These are phyloP conservation scores for Novumbra hubbsi DNA, from an alignment of 2,797 vertebrate genomes.

Conservation along the genomic window DNA sequence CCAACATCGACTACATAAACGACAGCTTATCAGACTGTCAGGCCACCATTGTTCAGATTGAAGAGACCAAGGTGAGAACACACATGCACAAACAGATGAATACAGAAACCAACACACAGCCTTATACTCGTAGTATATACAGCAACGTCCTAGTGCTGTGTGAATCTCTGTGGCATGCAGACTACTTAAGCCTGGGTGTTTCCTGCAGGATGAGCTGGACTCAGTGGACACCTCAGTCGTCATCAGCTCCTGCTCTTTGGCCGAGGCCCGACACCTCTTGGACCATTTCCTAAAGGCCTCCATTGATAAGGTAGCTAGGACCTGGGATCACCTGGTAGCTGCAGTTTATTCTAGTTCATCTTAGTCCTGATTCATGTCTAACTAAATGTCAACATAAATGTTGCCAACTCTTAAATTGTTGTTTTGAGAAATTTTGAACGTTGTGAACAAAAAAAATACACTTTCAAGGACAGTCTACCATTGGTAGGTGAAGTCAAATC, in stretches of 20 bases:
- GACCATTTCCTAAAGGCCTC: constrained; percentile 96
- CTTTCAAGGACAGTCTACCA: too few relatives aligned
- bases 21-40: constrained; percentile 97
- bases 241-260: constrained; percentile 96
- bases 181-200: constrained; percentile 5
- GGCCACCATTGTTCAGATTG: constrained; percentile 96
- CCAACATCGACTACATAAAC: constrained; percentile 97
- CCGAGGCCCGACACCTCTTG: constrained; percentile 92
- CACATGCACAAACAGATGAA: constrained; percentile 2
- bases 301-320: constrained; percentile 86
- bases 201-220: constrained; percentile 90
- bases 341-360: too few relatives aligned
- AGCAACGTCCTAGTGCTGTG: background rate
- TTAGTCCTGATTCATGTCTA: too few relatives aligned
- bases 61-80: constrained; percentile 89
- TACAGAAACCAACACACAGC: constrained; percentile 11
- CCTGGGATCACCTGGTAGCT: background rate
- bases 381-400: too few relatives aligned
- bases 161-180: background rate
- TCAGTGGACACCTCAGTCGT: constrained; percentile 95
- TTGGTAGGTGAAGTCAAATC: background rate
- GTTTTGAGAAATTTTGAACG: too few relatives aligned
- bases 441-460: too few relatives aligned
- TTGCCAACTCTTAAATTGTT: too few relatives aligned
- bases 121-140: background rate